phyloP scores from a whole-genome alignment of 1,140 invertebrate species.

The Ctenoplectra terminalis region DNA sequence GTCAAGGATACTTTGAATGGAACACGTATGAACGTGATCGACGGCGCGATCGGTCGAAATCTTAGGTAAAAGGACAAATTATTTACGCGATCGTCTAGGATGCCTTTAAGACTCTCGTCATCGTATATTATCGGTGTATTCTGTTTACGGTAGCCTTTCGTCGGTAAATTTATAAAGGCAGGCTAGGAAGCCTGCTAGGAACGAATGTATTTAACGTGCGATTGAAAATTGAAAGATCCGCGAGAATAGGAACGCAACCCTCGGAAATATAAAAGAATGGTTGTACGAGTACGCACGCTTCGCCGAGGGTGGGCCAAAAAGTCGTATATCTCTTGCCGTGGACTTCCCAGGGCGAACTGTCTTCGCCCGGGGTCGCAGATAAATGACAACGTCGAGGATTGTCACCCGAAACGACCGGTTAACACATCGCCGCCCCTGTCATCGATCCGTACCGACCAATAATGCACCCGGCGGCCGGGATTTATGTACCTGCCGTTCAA shows the following conservation, averaged over 20 bases:
- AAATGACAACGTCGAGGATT: conserved; percentile 60
- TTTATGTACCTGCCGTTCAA: conserved; percentile 64
- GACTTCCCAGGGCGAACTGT: conserved; percentile 68
- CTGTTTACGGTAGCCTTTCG: too few species aligned
- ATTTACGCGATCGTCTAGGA: too few species aligned
- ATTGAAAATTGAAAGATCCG: too few species aligned
- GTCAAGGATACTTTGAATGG: conserved; percentile 11
- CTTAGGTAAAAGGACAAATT: neutral
- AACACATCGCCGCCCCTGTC: conserved; percentile 70
- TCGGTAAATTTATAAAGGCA: too few species aligned
- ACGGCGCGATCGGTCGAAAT: conserved; percentile 15
- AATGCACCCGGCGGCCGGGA: conserved; percentile 45
- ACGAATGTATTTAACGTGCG: too few species aligned
- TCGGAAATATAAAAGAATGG: too few species aligned
- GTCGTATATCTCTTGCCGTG: conserved; percentile 68
- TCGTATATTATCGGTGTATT: too few species aligned
- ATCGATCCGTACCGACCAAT: conserved; percentile 67
- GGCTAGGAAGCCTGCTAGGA: too few species aligned
- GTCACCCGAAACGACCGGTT: conserved; percentile 70
- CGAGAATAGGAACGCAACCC: too few species aligned
- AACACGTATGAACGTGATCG: neutral
- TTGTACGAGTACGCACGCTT: too few species aligned
- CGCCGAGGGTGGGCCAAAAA: conserved; percentile 65
- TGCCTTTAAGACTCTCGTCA: too few species aligned
- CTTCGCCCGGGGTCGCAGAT: conserved; percentile 59